phyloP scores from a whole-genome alignment of 2,888 invertebrate species.

The Papilio gigon region DNA sequence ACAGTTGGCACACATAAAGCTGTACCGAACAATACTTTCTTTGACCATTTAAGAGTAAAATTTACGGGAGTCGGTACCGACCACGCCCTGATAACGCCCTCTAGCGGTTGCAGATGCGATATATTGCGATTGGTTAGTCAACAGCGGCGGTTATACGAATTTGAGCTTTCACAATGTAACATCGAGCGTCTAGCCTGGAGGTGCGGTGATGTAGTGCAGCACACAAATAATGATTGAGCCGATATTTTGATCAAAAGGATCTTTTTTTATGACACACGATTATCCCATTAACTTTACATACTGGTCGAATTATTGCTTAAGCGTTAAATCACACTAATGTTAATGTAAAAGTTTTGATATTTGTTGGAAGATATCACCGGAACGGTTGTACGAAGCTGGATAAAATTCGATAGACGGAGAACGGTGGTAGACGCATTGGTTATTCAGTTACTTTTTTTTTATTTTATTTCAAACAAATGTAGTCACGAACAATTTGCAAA shows the following conservation, averaged over 20 bases:
- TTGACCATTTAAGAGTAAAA: conserved; percentile 53
- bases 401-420: too few species aligned
- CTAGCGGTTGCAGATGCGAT: conserved; percentile 25
- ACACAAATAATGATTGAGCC: conserved; percentile 18
- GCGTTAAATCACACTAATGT: too few species aligned
- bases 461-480: too few species aligned
- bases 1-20: conserved; percentile 46
- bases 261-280: conserved; percentile 19
- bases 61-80: conserved; percentile 56
- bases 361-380: too few species aligned
- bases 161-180: conserved; percentile 17
- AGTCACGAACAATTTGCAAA: conserved; percentile 2
- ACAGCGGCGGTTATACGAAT: conserved; percentile 18
- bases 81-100: conserved; percentile 53
- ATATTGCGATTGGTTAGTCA: conserved; percentile 26
- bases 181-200: conserved; percentile 27
- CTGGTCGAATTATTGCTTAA: conserved; percentile 5
- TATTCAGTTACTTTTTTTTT: too few species aligned
- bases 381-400: too few species aligned
- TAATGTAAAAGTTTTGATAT: too few species aligned
- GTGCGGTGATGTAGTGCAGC: conserved; percentile 17
- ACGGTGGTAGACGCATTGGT: too few species aligned
- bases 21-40: conserved; percentile 44
- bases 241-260: background rate
- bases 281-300: conserved; percentile 8